phyloP scores from a whole-genome alignment of 2,888 invertebrate genomes.

The Smittia sp. region DNA sequence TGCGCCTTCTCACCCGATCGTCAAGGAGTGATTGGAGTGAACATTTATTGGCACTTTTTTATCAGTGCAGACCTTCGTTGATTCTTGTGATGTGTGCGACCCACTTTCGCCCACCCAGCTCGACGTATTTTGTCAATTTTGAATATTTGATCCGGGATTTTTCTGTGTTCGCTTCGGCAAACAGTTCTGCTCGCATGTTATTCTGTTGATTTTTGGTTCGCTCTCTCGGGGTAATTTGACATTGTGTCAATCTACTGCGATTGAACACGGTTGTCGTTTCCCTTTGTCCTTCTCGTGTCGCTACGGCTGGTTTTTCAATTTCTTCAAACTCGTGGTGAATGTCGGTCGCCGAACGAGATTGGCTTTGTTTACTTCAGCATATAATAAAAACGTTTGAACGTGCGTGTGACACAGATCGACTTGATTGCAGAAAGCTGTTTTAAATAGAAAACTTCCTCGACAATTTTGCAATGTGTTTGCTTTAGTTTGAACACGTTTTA shows the following conservation, averaged over 20 bases:
- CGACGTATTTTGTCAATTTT: conserved; percentile 33
- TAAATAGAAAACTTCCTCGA: too few relatives aligned
- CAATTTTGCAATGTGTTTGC: too few relatives aligned
- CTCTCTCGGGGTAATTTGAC: conserved; percentile 13
- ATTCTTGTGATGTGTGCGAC: background rate
- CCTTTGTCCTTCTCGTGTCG: background rate
- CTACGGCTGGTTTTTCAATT: background rate
- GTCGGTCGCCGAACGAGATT: background rate
- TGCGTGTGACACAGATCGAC: background rate
- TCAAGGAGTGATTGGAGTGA: conserved; percentile 13
- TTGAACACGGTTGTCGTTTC: background rate
- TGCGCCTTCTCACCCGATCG: background rate
- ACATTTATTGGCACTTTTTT: conserved; percentile 21
- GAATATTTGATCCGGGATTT: conserved; percentile 29
- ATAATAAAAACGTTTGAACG: background rate
- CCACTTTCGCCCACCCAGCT: conserved; percentile 2
- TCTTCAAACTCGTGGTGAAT: background rate
- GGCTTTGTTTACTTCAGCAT: conserved; percentile 1
- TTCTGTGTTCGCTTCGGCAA: conserved; percentile 5
- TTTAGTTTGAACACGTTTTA: too few relatives aligned
- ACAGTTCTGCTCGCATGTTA: conserved; percentile 7
- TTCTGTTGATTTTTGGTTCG: conserved; percentile 16
- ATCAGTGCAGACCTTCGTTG: conserved; percentile 5
- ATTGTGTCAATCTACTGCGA: conserved; percentile 21
- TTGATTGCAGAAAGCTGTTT: too few relatives aligned